Base-by-base conservation (phyloP, 2,888 invertebrate genomes). In the Mesorhabditis sp. region DNA sequence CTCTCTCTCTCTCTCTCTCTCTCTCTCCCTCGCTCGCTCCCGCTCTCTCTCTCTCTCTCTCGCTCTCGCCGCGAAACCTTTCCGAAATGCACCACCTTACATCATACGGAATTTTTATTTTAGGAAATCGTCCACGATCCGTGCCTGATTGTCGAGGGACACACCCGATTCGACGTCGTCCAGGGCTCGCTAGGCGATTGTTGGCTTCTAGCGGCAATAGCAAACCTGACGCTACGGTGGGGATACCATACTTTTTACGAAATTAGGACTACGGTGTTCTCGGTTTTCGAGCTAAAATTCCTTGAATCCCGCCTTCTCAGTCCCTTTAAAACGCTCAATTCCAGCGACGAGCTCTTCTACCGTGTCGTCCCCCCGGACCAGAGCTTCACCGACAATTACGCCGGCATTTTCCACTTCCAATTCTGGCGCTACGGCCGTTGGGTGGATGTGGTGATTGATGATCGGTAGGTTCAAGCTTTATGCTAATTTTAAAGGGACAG, bases 101-200 rank as follows among this genome's bases (percentile, higher is more conserved):
- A 28, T 28, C 28, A 28, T 28, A 28, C 58, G n/a, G 58, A 50
- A 50, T 50, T 28, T 28, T 28, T 2, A 50, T 50, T n/a, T 50
- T 93, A 87, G 94, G 93, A 96, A 89, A 92, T 96, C 74, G 89
- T 89, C 72, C 90, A 91, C 63, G 90, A 93, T 84, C 95, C 97
- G 0, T 91, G 93, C 84, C 90, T 96, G 74, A 94, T 96, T 86
- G 92, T 93, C 62, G 95, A 93, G 83, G 96, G 95, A 1, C 96
- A 93, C 87, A 93, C 94, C 45, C 90, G 97, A 68, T 97, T 97
- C 88, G 98, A 98, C 88, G 94, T 98, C 1, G n/a, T n/a, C 15
- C 41, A 74, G 62, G 65, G 42, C 13, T 28, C 58, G 13, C 66
- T 66, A 13, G 45, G 66, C 5, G 50, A 58, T 45, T 66, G 86